Evolutionary conservation across 2,797 vertebrate species (phyloP), one percentile per base, ranked within the genome.

Genomic region (Rhinatrema bivittatum): DNA sequence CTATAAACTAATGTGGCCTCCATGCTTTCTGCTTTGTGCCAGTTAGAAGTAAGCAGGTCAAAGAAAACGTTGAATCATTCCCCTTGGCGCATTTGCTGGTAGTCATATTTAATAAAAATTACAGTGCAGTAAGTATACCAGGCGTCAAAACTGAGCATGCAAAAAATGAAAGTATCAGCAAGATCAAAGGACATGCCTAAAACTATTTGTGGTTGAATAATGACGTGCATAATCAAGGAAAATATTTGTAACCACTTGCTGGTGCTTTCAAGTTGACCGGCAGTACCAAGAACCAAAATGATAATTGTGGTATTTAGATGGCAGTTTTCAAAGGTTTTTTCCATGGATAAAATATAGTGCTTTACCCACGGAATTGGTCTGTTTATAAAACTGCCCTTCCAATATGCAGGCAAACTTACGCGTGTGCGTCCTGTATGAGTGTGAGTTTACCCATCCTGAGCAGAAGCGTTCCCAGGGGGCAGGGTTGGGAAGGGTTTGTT

Each of bases 141-240:
- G 56, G 36, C 54, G 42, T 66, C 60, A 47, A 42, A 64, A 60
- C 49, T 23, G 56, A 37, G 46, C 35, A 65, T 31, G 63, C 71
- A n/a, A 69, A 61, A 73, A 79, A 77, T 72, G 44, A 53, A 74
- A 67, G 48, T 72, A 70, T 79, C 74, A 69, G 39, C 74, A 55
- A 57, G 53, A 34, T 68, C 50, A 39, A 56, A 61, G 59, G 35
- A 5, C 25, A 43, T 25, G 1, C 40, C 52, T 42, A 29, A 34
- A 1, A 31, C 33, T 13, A 18, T 30, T 18, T 51, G 6, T 3
- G 13, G 32, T 28, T 31, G 37, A 40, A 34, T 46, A 42, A 21
- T 19, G 43, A 2, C n/a, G n/a, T n/a, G n/a, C n/a, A n/a, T n/a
- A n/a, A n/a, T n/a, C n/a, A n/a, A n/a, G n/a, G n/a, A n/a, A n/a